A percentile compares a stretch with the other conserved stretches of the same genome.
phyloP scores from a whole-genome alignment of 2,113 vertebrate species.

The Psilopsiagon aymara region DNA sequence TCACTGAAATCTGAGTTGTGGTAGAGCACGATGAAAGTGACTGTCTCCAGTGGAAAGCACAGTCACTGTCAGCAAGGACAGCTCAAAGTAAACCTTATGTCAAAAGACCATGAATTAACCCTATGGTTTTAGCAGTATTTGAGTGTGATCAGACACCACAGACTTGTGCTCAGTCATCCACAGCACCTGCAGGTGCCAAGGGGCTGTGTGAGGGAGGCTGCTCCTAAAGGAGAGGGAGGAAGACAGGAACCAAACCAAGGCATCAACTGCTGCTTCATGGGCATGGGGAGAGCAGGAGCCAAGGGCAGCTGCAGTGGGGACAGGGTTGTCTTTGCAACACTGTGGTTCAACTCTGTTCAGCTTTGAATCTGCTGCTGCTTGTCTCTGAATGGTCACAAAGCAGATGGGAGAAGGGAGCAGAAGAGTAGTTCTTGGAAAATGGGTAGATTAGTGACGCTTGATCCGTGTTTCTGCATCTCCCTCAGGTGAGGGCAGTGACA shows the following conservation, averaged over 20 bases:
- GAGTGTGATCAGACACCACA: neutral
- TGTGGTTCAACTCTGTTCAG: accelerated
- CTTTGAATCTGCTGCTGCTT: neutral
- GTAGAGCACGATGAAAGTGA: neutral
- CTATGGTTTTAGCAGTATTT: neutral
- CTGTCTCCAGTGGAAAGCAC: neutral
- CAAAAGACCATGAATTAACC: neutral
- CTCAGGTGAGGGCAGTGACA: neutral
- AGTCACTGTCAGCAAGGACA: neutral
- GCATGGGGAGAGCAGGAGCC: accelerated
- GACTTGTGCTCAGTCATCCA: neutral
- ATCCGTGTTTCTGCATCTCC: neutral
- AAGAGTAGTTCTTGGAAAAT: neutral
- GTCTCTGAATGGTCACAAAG: neutral
- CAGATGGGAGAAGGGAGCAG: neutral
- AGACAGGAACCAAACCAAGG: neutral
- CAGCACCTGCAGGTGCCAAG: neutral
- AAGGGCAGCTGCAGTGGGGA: neutral
- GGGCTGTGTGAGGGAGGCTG: neutral
- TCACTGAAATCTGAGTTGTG: neutral
- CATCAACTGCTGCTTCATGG: neutral
- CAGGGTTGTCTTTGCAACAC: neutral
- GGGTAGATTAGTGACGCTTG: neutral
- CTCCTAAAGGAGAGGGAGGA: neutral
- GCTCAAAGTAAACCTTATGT: neutral